Evolutionary conservation across 2,888 invertebrate species (phyloP).

Genomic region (Netelia fuscicornis): DNA sequence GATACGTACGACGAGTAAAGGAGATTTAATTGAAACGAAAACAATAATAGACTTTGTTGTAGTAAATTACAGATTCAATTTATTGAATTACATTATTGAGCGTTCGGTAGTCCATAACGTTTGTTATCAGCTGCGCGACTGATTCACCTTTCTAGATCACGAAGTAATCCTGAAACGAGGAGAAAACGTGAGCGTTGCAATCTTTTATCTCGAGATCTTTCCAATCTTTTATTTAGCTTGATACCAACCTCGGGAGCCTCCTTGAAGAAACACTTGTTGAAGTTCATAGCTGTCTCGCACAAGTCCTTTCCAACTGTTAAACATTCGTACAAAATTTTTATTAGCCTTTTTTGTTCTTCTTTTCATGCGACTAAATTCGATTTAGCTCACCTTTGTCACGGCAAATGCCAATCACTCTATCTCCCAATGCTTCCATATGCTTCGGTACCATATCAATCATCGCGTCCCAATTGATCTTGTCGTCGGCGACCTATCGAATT

Average conservation of each 20-base stretch:
- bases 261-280: conserved; percentile 78
- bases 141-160: conserved; percentile 61
- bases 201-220: conserved; percentile 15
- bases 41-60: conserved; percentile 10
- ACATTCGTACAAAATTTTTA: conserved; percentile 1
- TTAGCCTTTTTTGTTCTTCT: not conserved
- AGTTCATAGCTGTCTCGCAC: conserved; percentile 76
- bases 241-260: conserved; percentile 76
- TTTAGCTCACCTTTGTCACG: conserved; percentile 65
- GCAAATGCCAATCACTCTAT: conserved; percentile 71
- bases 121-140: not conserved
- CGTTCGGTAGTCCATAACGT: conserved; percentile 14
- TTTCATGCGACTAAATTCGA: conserved; percentile 15
- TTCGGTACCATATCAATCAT: conserved; percentile 69
- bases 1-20: not conserved
- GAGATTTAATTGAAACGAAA: not conserved
- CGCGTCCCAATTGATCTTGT: conserved; percentile 67
- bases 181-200: not conserved
- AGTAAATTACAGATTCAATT: conserved; percentile 33
- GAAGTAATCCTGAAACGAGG: conserved; percentile 70
- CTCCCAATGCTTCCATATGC: conserved; percentile 58
- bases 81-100: conserved; percentile 44
- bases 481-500: conserved; percentile 45
- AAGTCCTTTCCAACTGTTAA: conserved; percentile 75
- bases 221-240: not conserved